Conservation (phyloP, 2,888 invertebrate genomes). For the Dorcus hopei region DNA sequence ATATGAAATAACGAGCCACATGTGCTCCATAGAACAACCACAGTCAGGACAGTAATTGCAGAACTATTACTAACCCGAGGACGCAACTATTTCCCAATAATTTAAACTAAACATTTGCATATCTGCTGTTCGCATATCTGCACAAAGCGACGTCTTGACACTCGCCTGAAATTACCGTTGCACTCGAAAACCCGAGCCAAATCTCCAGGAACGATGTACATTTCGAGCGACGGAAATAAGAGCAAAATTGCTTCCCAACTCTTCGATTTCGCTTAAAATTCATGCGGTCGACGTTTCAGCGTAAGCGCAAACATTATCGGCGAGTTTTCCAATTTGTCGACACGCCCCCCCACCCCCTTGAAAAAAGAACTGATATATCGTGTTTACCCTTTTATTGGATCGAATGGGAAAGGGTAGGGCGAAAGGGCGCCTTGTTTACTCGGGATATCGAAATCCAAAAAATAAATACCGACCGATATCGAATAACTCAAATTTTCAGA, state of each 20-base stretch:
- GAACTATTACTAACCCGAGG: no score
- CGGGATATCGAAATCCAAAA: background rate
- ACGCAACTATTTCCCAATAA: no score
- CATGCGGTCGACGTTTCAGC: background rate
- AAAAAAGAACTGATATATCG: no score
- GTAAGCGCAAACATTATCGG: background rate
- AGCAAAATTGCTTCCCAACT: background rate
- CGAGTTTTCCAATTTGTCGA: background rate
- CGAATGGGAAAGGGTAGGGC: background rate
- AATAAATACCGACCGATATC: background rate
- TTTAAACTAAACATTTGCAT: no score
- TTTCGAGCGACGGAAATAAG: background rate
- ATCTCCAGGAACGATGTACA: background rate
- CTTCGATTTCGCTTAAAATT: no score
- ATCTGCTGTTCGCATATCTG: no score
- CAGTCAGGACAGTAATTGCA: no score
- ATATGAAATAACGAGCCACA: no score
- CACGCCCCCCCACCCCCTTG: background rate
- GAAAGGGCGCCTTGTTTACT: background rate
- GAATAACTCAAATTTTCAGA: background rate
- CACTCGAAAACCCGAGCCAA: no score
- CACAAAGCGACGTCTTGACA: no score
- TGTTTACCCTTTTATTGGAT: background rate
- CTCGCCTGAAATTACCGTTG: no score
- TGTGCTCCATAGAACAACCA: no score